A percentile compares a stretch with the other conserved stretches of the same genome.
phyloP scores from a whole-genome alignment of 2,797 vertebrate species.

The Enteromius viviparus region DNA sequence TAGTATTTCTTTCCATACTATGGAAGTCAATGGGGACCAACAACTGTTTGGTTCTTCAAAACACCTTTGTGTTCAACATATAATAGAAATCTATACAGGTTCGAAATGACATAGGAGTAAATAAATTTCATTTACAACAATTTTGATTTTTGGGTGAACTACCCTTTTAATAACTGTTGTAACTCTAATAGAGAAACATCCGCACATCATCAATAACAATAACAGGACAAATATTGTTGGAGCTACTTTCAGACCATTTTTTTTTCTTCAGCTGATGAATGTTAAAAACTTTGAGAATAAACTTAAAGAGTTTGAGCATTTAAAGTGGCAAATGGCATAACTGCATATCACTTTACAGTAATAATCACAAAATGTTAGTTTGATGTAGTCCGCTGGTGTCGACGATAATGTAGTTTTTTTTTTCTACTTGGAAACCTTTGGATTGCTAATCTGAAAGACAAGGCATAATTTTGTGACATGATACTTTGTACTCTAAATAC shows the following conservation, averaged over 20 bases:
- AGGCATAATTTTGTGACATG: background rate
- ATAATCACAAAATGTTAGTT: background rate
- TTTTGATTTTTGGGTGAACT: background rate
- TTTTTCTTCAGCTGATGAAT: background rate
- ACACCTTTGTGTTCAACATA: background rate
- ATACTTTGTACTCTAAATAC: background rate
- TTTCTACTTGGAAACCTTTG: background rate
- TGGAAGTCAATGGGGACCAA: background rate
- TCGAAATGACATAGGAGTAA: background rate
- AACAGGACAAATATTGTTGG: background rate
- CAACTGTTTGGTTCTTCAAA: background rate
- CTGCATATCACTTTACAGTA: background rate
- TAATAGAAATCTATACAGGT: background rate
- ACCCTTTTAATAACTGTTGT: background rate
- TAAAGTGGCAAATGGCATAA: background rate
- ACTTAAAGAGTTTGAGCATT: background rate
- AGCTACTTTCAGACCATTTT: background rate
- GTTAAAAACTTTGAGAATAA: background rate
- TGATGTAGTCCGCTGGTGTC: background rate
- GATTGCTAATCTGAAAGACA: background rate
- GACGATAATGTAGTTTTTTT: background rate
- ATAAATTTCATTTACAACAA: too few species aligned
- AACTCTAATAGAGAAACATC: background rate
- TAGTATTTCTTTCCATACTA: background rate
- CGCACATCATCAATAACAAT: background rate